A percentile compares a stretch with the other conserved stretches of the same genome.
Conservation (phyloP, 2,113 vertebrate genomes). For the Microcebus ravelobensis region DNA sequence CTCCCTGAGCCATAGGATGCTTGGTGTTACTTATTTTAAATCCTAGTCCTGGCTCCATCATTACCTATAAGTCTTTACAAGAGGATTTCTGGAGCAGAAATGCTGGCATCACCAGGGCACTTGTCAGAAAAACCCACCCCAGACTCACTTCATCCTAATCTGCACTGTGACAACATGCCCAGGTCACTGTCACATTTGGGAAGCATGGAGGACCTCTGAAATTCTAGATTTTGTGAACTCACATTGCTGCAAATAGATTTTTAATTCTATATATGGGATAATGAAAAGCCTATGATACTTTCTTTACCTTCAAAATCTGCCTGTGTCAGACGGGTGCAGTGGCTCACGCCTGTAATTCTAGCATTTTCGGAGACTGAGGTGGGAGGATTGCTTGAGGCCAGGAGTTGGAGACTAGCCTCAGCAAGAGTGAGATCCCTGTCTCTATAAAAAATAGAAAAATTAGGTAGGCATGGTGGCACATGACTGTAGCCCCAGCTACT, state of each 20-base stretch:
- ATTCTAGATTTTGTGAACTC: background rate
- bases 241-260: background rate
- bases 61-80: background rate
- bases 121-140: background rate
- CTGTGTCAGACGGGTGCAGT: too few relatives aligned
- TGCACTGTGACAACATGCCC: background rate
- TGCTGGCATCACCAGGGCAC: background rate
- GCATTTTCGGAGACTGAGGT: too few relatives aligned
- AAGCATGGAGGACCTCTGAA: background rate
- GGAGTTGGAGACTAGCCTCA: too few relatives aligned
- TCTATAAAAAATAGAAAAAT: too few relatives aligned
- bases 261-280: background rate
- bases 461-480: too few relatives aligned
- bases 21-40: background rate
- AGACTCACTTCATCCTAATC: background rate
- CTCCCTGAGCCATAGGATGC: background rate
- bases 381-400: too few relatives aligned
- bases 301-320: background rate
- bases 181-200: background rate
- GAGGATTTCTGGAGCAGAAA: background rate
- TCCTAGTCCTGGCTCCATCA: background rate
- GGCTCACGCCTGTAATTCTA: too few relatives aligned
- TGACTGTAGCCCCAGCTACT: too few relatives aligned
- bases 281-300: background rate
- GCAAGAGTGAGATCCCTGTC: too few relatives aligned